These are phyloP conservation scores for Tretioscincus oriximinensis DNA, from an alignment of 2,113 vertebrate species.

Conservation along the genomic window DNA sequence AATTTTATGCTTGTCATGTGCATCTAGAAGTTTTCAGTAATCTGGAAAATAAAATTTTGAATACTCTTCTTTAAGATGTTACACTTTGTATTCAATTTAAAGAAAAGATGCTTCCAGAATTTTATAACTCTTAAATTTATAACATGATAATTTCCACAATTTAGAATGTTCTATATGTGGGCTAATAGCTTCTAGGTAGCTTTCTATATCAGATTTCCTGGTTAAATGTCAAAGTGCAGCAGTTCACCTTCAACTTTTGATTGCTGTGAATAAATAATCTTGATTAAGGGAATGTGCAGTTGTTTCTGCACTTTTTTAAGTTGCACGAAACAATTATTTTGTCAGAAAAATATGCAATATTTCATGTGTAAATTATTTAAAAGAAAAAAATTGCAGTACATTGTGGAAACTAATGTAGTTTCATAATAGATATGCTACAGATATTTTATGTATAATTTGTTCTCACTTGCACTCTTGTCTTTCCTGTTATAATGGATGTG, in stretches of 20 bases:
- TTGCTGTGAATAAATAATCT: conserved; percentile 62
- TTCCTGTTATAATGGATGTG: conserved; percentile 21
- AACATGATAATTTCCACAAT: conserved; percentile 55
- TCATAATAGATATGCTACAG: conserved; percentile 39
- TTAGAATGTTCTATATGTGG: conserved; percentile 58
- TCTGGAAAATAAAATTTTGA: conserved; percentile 64
- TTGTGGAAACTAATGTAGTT: conserved; percentile 44
- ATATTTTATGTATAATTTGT: conserved; percentile 40
- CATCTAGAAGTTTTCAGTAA: conserved; percentile 61
- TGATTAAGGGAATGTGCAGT: conserved; percentile 43
- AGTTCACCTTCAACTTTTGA: conserved; percentile 76
- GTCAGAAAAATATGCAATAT: conserved; percentile 36
- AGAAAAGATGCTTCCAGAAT: conserved; percentile 57
- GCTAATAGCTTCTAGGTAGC: conserved; percentile 61
- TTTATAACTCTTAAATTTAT: conserved; percentile 64
- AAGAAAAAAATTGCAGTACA: not conserved
- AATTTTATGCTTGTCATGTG: conserved; percentile 66
- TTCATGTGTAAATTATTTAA: conserved; percentile 22
- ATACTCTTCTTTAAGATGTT: conserved; percentile 61
- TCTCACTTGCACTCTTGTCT: conserved; percentile 42
- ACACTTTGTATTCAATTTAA: conserved; percentile 56
- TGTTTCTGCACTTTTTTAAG: conserved; percentile 30
- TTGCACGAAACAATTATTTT: conserved; percentile 27
- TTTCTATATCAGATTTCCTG: conserved; percentile 73
- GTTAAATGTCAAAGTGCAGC: conserved; percentile 74